Base-by-base conservation (phyloP, 2,113 vertebrate species). In the Thamnaconus septentrionalis region DNA sequence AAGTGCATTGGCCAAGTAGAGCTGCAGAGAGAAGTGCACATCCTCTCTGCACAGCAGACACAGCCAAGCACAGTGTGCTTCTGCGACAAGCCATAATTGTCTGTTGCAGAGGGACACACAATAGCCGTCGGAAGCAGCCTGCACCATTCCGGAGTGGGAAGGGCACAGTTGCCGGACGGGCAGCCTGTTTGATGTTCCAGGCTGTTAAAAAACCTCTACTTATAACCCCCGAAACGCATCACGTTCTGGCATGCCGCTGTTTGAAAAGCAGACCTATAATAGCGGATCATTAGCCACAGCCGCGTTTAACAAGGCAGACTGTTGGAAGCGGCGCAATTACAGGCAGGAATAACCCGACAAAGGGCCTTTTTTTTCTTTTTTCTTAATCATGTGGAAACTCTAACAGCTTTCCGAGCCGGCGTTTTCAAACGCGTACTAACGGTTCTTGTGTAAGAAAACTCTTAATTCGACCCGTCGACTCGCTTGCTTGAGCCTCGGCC, bases 211-310 rank as follows among this genome's bases (percentile, higher is more conserved):
- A 66, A 63, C 7, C 0, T 59, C 9, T 49, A 55, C 55, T 45
- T 55, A 1, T 52, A 48, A 58, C 47, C 58, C 43, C 18, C 11
- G 4, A 43, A 59, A 39, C 47, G 41, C 42, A 41, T 52, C 12
- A 0, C 1, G 61, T 50, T 55, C 51, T 18, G 44, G 5, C 53
- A 43, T 40, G n/a, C 8, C 0, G 3, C 42, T 54, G 3, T 40
- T 71, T 73, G 10, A 55, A 75, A 66, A 51, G 41, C 54, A 47
- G 40, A 59, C 41, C 9, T 18, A 4, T 59, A 69, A 69, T 64
- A 41, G 12, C 51, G 68, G 31, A 56, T 56, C 48, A 55, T 65
- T 77, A 53, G 56, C 40, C 45, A 41, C 12, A 44, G 41, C 39
- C 5, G 45, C 18, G 18, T 31, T 31, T 31, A 31, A 31, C 18